These are phyloP conservation scores for Pangasius krempfi DNA, from an alignment of 2,797 vertebrate species.

Conservation along the genomic window DNA sequence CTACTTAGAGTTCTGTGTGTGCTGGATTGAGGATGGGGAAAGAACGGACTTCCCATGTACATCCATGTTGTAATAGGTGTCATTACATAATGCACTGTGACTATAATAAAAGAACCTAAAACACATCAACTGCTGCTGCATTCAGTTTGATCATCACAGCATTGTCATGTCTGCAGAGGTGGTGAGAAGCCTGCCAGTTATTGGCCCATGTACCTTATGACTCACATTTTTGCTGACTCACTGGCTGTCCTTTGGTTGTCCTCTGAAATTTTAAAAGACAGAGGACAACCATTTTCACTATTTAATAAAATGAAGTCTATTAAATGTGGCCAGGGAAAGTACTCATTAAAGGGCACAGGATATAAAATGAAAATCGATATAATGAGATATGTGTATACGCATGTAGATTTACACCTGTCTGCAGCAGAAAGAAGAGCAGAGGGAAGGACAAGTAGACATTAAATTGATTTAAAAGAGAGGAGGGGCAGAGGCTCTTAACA, in stretches of 20 bases:
- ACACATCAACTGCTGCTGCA: neutral
- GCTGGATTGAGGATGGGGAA: neutral
- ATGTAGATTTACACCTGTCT: constrained; percentile 14
- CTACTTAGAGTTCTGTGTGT: neutral
- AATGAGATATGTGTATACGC: neutral
- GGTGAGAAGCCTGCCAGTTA: neutral
- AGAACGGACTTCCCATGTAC: neutral
- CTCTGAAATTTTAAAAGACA: constrained; percentile 36
- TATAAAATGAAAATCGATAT: neutral
- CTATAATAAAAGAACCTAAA: neutral
- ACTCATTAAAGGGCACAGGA: neutral
- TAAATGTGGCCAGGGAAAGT: neutral
- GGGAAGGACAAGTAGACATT: constrained; percentile 1
- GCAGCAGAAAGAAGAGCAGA: neutral
- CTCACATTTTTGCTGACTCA: constrained; percentile 73
- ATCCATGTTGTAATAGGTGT: neutral
- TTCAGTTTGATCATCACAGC: neutral
- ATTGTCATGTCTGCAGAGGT: neutral
- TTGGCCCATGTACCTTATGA: constrained; percentile 39
- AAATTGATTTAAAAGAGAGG: constrained; percentile 15
- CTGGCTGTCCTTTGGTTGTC: constrained; percentile 34
- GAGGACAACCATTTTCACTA: neutral
- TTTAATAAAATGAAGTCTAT: constrained; percentile 15
- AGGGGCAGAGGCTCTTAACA: constrained; percentile 2
- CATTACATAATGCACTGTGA: neutral